Conservation (phyloP, 2,113 vertebrate species). For the Todiramphus saurophagus region DNA sequence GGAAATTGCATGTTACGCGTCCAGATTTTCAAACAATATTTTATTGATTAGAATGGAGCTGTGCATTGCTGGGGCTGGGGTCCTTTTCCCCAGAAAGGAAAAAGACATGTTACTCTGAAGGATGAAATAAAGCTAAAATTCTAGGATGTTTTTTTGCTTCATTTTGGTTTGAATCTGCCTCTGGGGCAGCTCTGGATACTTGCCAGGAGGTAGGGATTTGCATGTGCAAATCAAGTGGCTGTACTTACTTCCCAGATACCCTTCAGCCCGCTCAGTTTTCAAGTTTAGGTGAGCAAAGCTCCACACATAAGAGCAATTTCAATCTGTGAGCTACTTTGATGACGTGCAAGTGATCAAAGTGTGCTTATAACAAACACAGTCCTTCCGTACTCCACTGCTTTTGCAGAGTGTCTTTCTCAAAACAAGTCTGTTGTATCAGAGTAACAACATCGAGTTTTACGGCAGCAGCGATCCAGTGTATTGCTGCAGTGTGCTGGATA, state of each 20-base stretch:
- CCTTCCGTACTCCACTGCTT: background rate
- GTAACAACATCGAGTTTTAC: background rate
- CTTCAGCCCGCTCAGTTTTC: background rate
- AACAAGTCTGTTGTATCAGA: background rate
- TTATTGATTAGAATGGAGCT: background rate
- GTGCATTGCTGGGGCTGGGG: background rate
- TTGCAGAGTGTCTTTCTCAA: background rate
- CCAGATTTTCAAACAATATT: conserved; percentile 24
- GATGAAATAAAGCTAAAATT: background rate
- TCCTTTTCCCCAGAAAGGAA: background rate
- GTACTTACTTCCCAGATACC: background rate
- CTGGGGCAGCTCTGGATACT: background rate
- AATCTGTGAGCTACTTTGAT: background rate
- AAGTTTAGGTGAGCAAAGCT: background rate
- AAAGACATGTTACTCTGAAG: background rate
- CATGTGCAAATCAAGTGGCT: background rate
- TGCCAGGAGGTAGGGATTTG: background rate
- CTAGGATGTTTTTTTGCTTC: background rate
- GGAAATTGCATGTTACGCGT: background rate
- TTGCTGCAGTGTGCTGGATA: background rate
- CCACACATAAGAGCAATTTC: background rate
- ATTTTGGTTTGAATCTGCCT: conserved; percentile 14
- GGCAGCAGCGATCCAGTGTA: background rate
- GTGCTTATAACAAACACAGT: background rate
- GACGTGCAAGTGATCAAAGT: conserved; percentile 4